Evolutionary conservation across 2,113 vertebrate genomes (phyloP), one percentile per base, ranked within the genome.

Genomic region (Fukomys damarensis): DNA sequence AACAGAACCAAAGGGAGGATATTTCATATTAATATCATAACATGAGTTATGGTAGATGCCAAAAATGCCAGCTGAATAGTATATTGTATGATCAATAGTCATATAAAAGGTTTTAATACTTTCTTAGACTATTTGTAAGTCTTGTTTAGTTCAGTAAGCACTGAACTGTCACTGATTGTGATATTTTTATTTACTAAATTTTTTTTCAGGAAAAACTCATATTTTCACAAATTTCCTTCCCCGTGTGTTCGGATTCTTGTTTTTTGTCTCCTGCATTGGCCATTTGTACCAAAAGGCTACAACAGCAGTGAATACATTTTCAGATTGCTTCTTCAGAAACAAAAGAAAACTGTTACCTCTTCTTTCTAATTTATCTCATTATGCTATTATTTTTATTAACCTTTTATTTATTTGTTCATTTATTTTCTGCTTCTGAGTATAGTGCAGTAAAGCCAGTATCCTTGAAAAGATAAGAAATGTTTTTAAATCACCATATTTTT

Each of bases 391-490:
- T 68, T 89, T 92, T 43, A 70, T 77, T 66, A 43, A 20, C 8
- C 0, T 82, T 80, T 65, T n/a, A n/a, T 11, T 24, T 56, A 41
- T 74, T 5, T 49, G 10, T 49, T 30, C 17, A 14, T 49, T 49
- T 14, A 9, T 56, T 74, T 76, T 58, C 82, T 54, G 32, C 11
- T 82, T 43, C 32, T 43, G 61, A 72, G 0, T 20, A 52, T 80
- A 72, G 0, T 30, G 46, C 0, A 90, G 30, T 80, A 63, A 96
- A 94, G 17, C 10, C 35, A 54, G 9, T 81, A 49, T 41, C 76
- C 63, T 41, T 86, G n/a, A 97, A 22, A 3, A 4, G 11, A 93
- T 83, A 90, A 95, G 11, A 94, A 65, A 81, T 95, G 20, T 74
- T 22, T n/a, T 59, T 74, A 68, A 52, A 54, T 1, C 41, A 86